Conservation (phyloP, 1,140 invertebrate species). For the Conus betulinus region DNA sequence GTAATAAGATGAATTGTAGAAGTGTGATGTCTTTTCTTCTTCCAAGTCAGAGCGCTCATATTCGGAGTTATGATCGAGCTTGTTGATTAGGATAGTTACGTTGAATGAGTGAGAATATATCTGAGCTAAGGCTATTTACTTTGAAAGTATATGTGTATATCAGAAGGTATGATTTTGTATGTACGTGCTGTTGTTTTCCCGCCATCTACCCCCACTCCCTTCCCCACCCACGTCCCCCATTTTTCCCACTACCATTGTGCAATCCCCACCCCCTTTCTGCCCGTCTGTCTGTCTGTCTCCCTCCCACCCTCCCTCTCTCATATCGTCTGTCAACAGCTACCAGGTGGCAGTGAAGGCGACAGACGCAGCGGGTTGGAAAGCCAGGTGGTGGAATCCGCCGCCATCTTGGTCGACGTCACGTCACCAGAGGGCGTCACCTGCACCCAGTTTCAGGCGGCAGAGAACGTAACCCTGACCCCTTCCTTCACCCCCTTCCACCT, state of each 20-base stretch:
- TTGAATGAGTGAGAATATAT: too few species aligned
- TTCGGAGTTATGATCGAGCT: too few species aligned
- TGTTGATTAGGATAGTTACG: too few species aligned
- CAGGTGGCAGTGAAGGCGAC: conserved; percentile 42
- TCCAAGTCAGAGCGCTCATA: too few species aligned
- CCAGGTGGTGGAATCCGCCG: conserved; percentile 23
- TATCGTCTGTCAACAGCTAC: background rate
- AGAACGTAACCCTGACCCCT: conserved; percentile 27
- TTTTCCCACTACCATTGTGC: background rate
- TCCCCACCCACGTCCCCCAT: too few species aligned
- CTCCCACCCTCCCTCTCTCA: background rate
- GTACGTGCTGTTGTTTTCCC: too few species aligned
- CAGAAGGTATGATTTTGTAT: too few species aligned
- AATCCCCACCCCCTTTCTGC: too few species aligned
- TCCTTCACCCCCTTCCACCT: background rate
- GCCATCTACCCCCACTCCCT: background rate
- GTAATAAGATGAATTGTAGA: too few species aligned
- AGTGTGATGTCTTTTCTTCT: too few species aligned
- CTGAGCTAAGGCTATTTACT: too few species aligned
- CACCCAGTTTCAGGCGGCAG: background rate
- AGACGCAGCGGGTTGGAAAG: conserved; percentile 54
- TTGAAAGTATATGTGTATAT: too few species aligned
- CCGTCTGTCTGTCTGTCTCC: background rate
- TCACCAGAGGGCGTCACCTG: conserved; percentile 39
- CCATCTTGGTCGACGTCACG: conserved; percentile 49